Conservation (phyloP, 2,888 invertebrate genomes). For the Leptogaster cylindrica region DNA sequence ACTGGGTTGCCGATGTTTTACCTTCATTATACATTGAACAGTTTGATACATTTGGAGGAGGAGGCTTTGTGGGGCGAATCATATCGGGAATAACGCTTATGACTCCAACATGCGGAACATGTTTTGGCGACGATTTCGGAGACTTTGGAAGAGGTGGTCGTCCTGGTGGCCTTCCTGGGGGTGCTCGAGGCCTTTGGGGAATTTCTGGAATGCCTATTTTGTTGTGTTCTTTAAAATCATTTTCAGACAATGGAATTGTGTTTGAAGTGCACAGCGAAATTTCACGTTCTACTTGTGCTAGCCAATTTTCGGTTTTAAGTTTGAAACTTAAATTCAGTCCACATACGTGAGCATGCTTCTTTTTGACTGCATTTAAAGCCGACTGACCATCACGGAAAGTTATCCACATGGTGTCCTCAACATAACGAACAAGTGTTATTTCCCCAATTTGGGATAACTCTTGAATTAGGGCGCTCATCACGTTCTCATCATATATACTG, state of each 20-base stretch:
- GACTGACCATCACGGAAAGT: conserved; percentile 90
- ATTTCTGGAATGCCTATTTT: conserved; percentile 64
- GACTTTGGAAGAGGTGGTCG: conserved; percentile 66
- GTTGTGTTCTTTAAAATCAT: conserved; percentile 56
- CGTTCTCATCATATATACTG: conserved; percentile 78
- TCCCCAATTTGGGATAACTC: conserved; percentile 86
- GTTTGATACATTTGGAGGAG: conserved; percentile 48
- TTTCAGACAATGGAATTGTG: conserved; percentile 75
- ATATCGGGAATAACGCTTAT: conserved; percentile 62
- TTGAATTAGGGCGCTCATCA: conserved; percentile 80
- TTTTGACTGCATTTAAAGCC: conserved; percentile 76
- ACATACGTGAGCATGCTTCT: conserved; percentile 68
- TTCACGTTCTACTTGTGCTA: conserved; percentile 79
- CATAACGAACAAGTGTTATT: conserved; percentile 88
- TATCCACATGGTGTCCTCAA: conserved; percentile 87
- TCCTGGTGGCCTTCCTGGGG: conserved; percentile 64
- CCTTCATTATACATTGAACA: not conserved
- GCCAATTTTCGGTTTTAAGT: conserved; percentile 87
- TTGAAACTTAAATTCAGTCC: conserved; percentile 73
- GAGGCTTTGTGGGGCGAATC: conserved; percentile 56
- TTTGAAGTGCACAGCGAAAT: conserved; percentile 84
- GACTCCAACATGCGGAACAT: conserved; percentile 64
- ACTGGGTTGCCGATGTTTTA: conserved; percentile 54
- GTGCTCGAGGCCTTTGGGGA: conserved; percentile 60
- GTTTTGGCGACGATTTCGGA: conserved; percentile 63